phyloP scores from a whole-genome alignment of 2,797 vertebrate genomes.

The Hemitrygon akajei region DNA sequence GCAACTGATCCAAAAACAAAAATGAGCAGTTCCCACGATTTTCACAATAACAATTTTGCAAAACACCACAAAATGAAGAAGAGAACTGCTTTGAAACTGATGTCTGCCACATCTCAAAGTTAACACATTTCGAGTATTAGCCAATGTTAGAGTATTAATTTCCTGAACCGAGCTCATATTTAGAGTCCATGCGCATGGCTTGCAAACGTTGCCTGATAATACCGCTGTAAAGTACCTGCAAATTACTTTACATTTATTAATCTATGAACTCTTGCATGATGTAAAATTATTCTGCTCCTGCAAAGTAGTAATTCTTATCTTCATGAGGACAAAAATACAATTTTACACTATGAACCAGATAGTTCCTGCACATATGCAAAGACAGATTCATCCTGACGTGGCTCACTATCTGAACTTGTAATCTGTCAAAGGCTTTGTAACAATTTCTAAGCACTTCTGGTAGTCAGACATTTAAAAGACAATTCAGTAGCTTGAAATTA shows the following conservation, averaged over 20 bases:
- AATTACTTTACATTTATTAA: background rate
- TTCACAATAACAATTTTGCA: conserved; percentile 51
- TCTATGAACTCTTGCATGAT: background rate
- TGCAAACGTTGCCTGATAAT: background rate
- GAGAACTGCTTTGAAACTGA: background rate
- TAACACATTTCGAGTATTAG: background rate
- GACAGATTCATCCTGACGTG: too few species aligned
- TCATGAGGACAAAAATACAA: background rate
- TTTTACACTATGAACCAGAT: background rate
- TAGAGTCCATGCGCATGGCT: background rate
- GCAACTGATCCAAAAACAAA: background rate
- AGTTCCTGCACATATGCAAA: background rate
- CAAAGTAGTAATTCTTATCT: background rate
- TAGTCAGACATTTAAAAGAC: too few species aligned
- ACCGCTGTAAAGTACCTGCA: background rate
- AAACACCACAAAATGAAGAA: background rate
- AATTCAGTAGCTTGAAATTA: too few species aligned
- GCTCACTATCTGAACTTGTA: too few species aligned
- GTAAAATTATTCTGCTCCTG: background rate
- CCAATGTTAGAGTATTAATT: background rate
- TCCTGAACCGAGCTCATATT: background rate
- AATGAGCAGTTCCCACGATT: conserved; percentile 41
- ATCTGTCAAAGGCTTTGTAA: too few species aligned
- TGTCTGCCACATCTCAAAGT: background rate
- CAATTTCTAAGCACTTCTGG: too few species aligned